These are phyloP conservation scores for Papilio demoleus DNA, from an alignment of 2,888 invertebrate species.

Conservation along the genomic window DNA sequence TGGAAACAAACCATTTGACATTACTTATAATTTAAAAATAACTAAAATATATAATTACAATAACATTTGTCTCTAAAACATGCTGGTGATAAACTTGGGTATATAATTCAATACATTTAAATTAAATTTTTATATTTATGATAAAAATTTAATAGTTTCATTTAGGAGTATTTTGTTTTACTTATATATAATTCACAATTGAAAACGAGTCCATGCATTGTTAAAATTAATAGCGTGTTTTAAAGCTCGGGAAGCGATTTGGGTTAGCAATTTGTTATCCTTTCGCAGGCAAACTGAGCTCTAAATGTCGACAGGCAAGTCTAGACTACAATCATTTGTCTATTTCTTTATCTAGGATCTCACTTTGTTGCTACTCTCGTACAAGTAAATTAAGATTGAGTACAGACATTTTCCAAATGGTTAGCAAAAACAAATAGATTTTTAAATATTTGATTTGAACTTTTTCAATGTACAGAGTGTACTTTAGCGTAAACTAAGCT, in stretches of 20 bases:
- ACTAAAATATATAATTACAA: not conserved
- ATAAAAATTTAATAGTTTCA: not conserved
- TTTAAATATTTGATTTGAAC: no score
- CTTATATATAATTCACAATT: not conserved
- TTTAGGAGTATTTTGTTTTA: not conserved
- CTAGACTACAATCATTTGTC: slow-evolving; percentile 20
- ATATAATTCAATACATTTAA: not conserved
- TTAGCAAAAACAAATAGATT: not conserved
- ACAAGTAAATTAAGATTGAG: slow-evolving; percentile 18
- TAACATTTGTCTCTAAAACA: not conserved
- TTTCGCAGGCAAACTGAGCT: not conserved
- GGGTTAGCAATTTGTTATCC: slow-evolving; percentile 20
- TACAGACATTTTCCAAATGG: not conserved
- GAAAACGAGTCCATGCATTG: slow-evolving; percentile 8
- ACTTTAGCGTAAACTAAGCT: not conserved
- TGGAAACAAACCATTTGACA: not conserved
- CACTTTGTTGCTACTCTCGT: slow-evolving; percentile 1
- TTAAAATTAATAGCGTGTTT: slow-evolving; percentile 7
- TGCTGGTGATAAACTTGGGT: no score
- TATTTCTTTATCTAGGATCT: slow-evolving; percentile 17
- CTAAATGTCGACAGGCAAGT: slow-evolving; percentile 16
- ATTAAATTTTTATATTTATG: not conserved
- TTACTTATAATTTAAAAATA: no score
- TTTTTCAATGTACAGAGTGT: not conserved
- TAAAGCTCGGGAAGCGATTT: not conserved